These are phyloP conservation scores for Amphiura filiformis DNA, from an alignment of 35 echinoderm and acorn worm species.

Conservation along the genomic window DNA sequence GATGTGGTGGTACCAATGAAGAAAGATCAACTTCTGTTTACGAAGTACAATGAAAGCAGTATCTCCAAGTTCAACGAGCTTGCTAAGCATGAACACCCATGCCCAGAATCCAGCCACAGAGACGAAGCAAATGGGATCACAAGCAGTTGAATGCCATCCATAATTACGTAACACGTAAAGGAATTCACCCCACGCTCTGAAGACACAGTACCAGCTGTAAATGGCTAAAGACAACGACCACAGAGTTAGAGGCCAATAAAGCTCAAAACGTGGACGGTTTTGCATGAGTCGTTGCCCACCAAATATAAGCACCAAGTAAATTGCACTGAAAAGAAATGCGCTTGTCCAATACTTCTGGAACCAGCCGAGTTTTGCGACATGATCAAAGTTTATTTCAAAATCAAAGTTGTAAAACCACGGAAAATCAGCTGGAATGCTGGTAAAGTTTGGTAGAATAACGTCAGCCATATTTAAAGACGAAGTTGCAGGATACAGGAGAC, in stretches of 20 bases:
- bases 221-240: constrained; percentile 66
- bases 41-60: constrained; percentile 83
- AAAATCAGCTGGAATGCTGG: not conserved
- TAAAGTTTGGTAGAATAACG: not conserved
- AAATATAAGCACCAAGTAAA: constrained; percentile 70
- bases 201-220: constrained; percentile 67
- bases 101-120: constrained; percentile 79
- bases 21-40: constrained; percentile 79
- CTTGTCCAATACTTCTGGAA: constrained; percentile 78
- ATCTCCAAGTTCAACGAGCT: constrained; percentile 77
- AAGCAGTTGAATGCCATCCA: constrained; percentile 75
- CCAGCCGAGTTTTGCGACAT: constrained; percentile 64
- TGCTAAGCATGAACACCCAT: constrained; percentile 80
- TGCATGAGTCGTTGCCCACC: constrained; percentile 65
- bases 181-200: constrained; percentile 58
- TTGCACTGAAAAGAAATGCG: constrained; percentile 53
- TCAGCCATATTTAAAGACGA: not conserved
- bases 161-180: constrained; percentile 64
- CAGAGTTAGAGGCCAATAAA: constrained; percentile 46
- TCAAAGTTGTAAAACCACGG: constrained; percentile 3
- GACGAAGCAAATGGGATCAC: constrained; percentile 80
- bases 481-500: no score
- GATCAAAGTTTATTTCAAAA: constrained; percentile 71
- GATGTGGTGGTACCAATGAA: constrained; percentile 93
- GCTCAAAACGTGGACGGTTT: constrained; percentile 63